These are phyloP conservation scores for Monochamus saltuarius DNA, from an alignment of 1,140 invertebrate species.

Conservation along the genomic window DNA sequence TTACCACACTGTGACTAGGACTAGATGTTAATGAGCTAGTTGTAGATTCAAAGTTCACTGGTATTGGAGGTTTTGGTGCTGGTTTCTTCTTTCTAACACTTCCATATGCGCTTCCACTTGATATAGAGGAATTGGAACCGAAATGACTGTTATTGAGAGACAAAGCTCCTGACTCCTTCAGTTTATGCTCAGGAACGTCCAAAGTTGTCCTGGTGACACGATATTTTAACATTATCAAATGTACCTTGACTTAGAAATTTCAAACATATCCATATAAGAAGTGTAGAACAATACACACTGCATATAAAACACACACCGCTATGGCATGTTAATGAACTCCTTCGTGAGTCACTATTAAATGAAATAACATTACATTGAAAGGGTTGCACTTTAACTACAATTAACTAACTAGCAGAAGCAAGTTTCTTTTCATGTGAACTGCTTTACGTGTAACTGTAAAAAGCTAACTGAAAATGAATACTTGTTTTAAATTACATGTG, in stretches of 20 bases:
- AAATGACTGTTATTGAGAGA: conserved; percentile 11
- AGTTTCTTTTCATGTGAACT: too few species aligned
- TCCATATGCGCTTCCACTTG: conserved; percentile 30
- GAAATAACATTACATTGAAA: too few species aligned
- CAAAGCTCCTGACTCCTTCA: conserved; percentile 19
- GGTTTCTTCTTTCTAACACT: conserved; percentile 66
- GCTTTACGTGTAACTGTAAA: too few species aligned
- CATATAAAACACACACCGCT: conserved; percentile 3
- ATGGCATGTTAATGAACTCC: too few species aligned
- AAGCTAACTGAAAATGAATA: too few species aligned
- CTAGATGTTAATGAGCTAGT: conserved; percentile 45
- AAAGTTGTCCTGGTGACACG: conserved; percentile 42
- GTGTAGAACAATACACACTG: not conserved
- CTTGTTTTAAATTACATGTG: too few species aligned
- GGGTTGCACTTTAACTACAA: too few species aligned
- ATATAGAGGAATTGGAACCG: conserved; percentile 46
- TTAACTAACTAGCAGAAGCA: too few species aligned
- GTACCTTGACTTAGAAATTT: not conserved
- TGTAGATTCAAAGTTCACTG: conserved; percentile 27
- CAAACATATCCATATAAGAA: too few species aligned
- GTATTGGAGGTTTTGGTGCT: conserved; percentile 67
- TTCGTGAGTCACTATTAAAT: too few species aligned
- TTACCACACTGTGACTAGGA: conserved; percentile 50
- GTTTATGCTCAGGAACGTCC: conserved; percentile 54
- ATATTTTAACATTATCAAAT: conserved; percentile 44